These are phyloP conservation scores for Natator depressus DNA, from an alignment of 2,113 vertebrate species.

Conservation along the genomic window DNA sequence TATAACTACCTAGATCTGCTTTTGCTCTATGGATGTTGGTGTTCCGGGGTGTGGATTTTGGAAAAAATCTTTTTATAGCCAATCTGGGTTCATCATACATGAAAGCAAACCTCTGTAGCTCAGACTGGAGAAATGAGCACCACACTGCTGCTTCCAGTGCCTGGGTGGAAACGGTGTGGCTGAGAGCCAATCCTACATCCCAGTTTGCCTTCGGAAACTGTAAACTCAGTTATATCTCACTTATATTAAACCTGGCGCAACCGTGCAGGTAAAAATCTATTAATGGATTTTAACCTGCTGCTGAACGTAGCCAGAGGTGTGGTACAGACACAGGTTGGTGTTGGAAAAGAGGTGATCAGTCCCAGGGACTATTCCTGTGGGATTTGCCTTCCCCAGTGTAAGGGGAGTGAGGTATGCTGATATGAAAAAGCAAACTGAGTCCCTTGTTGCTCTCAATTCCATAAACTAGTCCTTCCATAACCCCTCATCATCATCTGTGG, in stretches of 20 bases:
- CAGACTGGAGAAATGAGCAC: neutral
- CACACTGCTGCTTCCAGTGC: neutral
- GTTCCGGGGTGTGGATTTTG: neutral
- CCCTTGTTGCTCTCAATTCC: neutral
- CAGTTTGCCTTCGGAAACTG: neutral
- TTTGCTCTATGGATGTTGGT: neutral
- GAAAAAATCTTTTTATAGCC: neutral
- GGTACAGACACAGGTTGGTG: neutral
- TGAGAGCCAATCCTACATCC: neutral
- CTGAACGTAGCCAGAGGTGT: neutral
- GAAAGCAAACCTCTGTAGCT: neutral
- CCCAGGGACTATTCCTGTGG: neutral
- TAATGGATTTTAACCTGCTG: neutral
- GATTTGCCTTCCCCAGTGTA: neutral
- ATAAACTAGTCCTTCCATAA: neutral
- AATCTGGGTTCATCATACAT: neutral
- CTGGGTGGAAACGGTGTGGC: neutral
- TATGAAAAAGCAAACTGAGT: neutral
- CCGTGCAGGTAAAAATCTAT: neutral
- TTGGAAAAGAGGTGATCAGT: neutral
- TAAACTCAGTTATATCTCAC: neutral
- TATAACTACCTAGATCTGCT: neutral
- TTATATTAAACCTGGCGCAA: neutral
- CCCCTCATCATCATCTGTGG: neutral
- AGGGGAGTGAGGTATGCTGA: neutral